These are phyloP conservation scores for Phorcus lineatus DNA, from an alignment of 2,888 invertebrate genomes.

Conservation along the genomic window DNA sequence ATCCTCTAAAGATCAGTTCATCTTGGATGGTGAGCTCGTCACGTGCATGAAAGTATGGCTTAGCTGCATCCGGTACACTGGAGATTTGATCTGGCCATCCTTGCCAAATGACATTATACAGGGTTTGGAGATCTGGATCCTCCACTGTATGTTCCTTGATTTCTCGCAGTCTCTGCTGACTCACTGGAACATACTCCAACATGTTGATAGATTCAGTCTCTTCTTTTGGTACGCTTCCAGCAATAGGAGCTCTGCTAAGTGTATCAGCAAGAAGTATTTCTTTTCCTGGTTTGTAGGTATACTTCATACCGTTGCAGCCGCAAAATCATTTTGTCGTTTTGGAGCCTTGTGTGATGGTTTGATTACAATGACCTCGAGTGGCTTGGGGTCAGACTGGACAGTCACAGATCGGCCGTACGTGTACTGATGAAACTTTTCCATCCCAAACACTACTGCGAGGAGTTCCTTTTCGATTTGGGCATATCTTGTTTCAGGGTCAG, in stretches of 20 bases:
- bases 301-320: conserved; percentile 37
- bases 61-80: no score
- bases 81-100: conserved; percentile 37
- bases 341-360: conserved; percentile 42
- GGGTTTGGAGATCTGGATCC: no score
- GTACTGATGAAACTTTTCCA: conserved; percentile 43
- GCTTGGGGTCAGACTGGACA: conserved; percentile 40
- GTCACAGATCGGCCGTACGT: conserved; percentile 34
- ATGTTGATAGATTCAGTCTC: conserved; percentile 23
- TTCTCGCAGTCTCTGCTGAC: no score
- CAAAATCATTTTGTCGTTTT: conserved; percentile 36
- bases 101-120: conserved; percentile 16
- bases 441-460: conserved; percentile 37
- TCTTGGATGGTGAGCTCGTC: no score
- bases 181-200: no score
- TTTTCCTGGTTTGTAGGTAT: conserved; percentile 36
- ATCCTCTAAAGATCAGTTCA: conserved; percentile 36
- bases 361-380: conserved; percentile 33
- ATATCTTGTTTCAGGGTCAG: conserved; percentile 33
- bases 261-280: conserved; percentile 41
- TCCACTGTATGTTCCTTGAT: no score
- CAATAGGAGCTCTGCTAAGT: conserved; percentile 39
- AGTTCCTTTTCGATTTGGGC: conserved; percentile 49
- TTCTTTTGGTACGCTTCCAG: conserved; percentile 11
- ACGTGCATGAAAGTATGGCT: no score